Evolutionary conservation across 2,797 vertebrate species (phyloP), one percentile per base, ranked within the genome.

Genomic region (Sebastiscus albofasciatus): DNA sequence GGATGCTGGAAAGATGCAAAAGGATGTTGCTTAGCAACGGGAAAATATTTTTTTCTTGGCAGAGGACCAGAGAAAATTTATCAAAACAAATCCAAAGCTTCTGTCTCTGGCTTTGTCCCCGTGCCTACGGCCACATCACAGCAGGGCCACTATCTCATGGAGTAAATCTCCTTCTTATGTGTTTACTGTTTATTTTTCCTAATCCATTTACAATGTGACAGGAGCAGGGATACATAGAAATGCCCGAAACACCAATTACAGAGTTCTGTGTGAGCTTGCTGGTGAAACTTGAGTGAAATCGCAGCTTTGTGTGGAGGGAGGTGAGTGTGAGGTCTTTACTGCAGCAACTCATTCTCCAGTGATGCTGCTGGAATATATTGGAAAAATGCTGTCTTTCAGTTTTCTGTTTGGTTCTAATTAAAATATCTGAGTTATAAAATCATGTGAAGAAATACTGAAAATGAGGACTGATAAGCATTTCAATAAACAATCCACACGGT

Each of bases 21-120:
- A 79, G 7, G 46, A 77, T 74, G 86, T 85, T 89, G 87, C 84
- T 69, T 79, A 71, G 89, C 86, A 88, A 92, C 71, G 5, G 26
- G 39, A 26, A 81, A 62, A 67, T 58, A 34, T 49, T 46, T 66
- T 67, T 71, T 73, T 67, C 36, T 55, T 80, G 73, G 67, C 66
- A 18, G 4, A 69, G 31, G 26, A 82, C 77, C 72, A 86, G 66
- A 81, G 49, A 67, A 80, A 79, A 77, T 71, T 9, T 22, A 84
- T 81, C 67, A 78, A 68, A 90, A 83, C 62, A 71, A 86, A 77
- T 8, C 34, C 54, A 59, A 81, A 71, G 75, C 80, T 73, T 88
- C 34, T 64, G 46, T 61, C 56, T 80, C 61, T 85, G 77, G 70
- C 22, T 80, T 80, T 76, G 82, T 87, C 60, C 71, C 61, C 31